Base-by-base conservation (phyloP, 2,888 invertebrate species). In the Diadromus collaris region DNA sequence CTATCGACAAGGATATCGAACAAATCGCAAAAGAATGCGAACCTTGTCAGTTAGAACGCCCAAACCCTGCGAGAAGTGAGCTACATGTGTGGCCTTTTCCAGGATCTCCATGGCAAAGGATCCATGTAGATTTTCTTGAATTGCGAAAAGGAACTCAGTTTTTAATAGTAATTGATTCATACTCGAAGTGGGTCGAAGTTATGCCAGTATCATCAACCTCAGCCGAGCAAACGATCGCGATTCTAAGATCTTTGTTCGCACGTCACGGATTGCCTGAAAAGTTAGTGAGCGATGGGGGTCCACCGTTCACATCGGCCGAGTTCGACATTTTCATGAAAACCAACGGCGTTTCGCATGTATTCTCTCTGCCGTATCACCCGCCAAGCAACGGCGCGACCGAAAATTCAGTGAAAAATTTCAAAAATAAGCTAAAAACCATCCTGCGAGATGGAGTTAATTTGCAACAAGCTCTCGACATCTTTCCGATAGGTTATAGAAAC, bases 121-220 rank as follows among this genome's bases (percentile, higher is more conserved):
- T 87, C 2, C 86, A 86, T 56, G 67, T 83, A 16, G 85, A 87
- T 38, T 63, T 63, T 29, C 24, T 38, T 16, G 24, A 29, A 44
- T 29, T 29, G 9, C 29, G 24, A 38, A 76, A 71, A 13, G 81
- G 78, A 38, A 72, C 76, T 21, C 79, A 68, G 21, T 84, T 80
- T 54, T 34, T 86, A 16, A 70, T 87, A 2, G 29, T 85, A 24
- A 78, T 84, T 5, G 85, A 86, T 76, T 79, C 85, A 3, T 69
- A 69, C 51, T 76, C 78, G n/a, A 83, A 82, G 34, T 78, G 79
- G 71, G 76, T 29, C n/a, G 41, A 38, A 27, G 44, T 63, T 2
- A 16, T 38, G 2, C 24, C 6, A 4, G 27, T 63, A 27, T n/a
- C 34, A 76, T 34, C 19, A 7, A 65, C 51, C 13, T 73, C 27